A percentile compares a stretch with the other conserved stretches of the same genome.
Conservation (phyloP, 2,888 invertebrate genomes). For the Boloria selene region DNA sequence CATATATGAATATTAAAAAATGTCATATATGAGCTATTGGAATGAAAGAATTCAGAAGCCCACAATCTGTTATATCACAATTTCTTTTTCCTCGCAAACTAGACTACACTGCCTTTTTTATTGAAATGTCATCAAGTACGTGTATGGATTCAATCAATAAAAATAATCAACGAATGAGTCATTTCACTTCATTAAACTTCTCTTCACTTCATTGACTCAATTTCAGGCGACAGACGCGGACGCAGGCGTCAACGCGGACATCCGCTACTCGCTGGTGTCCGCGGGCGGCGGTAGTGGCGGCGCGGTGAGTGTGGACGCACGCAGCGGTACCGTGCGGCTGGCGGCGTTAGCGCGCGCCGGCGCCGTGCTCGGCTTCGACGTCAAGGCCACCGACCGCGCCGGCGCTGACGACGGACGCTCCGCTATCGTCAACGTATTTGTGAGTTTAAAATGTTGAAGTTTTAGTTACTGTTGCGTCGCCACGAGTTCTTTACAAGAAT, state of each 20-base stretch:
- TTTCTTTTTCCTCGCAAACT: too few relatives aligned
- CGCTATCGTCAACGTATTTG: conserved; percentile 92
- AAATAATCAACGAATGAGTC: background rate
- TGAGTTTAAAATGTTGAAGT: conserved; percentile 68
- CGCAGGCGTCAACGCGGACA: conserved; percentile 88
- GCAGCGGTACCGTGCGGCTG: conserved; percentile 3
- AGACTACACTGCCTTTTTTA: too few relatives aligned
- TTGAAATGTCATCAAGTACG: too few relatives aligned
- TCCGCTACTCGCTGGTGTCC: conserved; percentile 91
- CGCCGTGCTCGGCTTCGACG: conserved; percentile 92
- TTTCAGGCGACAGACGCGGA: conserved; percentile 88
- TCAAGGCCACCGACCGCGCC: conserved; percentile 91
- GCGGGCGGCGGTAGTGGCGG: conserved; percentile 89
- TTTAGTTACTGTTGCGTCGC: too few relatives aligned
- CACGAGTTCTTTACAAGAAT: too few relatives aligned
- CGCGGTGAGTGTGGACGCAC: conserved; percentile 63
- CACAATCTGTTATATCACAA: too few relatives aligned
- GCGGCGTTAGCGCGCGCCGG: conserved; percentile 55
- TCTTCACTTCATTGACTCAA: background rate
- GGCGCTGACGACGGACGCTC: conserved; percentile 92
- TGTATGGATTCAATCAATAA: too few relatives aligned
- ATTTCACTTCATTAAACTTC: background rate
- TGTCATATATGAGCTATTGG: too few relatives aligned
- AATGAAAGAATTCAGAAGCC: too few relatives aligned
- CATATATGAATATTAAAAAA: too few relatives aligned